Conservation (phyloP, 2,797 vertebrate genomes). For the Leucoraja ocellata region DNA sequence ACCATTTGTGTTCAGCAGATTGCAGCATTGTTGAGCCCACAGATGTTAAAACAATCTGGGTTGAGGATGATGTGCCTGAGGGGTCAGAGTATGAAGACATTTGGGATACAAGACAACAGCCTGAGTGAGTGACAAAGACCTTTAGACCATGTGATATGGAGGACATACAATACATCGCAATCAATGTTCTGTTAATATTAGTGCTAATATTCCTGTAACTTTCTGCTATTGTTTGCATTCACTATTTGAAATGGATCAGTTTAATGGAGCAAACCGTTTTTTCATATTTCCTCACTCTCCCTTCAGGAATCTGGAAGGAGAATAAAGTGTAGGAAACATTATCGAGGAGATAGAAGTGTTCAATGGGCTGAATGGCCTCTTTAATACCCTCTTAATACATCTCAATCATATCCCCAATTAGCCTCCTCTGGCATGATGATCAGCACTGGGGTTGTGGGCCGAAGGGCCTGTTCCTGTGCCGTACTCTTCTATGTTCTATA, state of each 20-base stretch:
- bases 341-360: no score
- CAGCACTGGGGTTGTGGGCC: no score
- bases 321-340: no score
- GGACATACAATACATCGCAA: background rate
- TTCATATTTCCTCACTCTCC: background rate
- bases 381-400: no score
- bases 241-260: background rate
- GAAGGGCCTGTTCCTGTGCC: no score
- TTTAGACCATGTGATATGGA: background rate
- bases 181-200: background rate
- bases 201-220: background rate
- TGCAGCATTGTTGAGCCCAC: slow-evolving; percentile 40
- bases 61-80: slow-evolving; percentile 55
- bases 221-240: background rate
- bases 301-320: background rate
- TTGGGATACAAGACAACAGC: slow-evolving; percentile 59
- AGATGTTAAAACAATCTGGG: slow-evolving; percentile 56
- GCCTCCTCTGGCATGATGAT: no score
- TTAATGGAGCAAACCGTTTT: background rate
- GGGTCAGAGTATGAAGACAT: slow-evolving; percentile 56
- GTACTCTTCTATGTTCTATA: no score
- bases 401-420: no score
- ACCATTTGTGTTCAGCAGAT: background rate
- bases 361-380: no score
- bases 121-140: slow-evolving; percentile 57